phyloP scores from a whole-genome alignment of 2,797 vertebrate genomes.

The Halcyon badia region DNA sequence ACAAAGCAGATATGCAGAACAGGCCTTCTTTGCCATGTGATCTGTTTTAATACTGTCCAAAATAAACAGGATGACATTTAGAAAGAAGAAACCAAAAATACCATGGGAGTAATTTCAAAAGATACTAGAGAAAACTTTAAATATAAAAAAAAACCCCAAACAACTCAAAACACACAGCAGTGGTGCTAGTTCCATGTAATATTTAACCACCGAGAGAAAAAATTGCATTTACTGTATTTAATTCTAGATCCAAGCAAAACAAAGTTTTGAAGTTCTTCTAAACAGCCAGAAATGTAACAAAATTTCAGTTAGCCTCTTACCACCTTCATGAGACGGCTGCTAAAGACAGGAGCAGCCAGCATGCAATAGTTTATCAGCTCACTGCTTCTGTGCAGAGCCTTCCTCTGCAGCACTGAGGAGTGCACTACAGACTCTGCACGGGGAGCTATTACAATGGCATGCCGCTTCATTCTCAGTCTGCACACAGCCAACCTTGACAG shows the following conservation, averaged over 20 bases:
- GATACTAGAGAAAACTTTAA: not conserved
- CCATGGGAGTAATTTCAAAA: slow-evolving; percentile 22
- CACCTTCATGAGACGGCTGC: not conserved
- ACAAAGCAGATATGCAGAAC: not conserved
- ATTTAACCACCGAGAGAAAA: not conserved
- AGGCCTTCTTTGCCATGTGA: slow-evolving; percentile 8
- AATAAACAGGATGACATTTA: slow-evolving; percentile 62
- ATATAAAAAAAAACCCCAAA: not conserved
- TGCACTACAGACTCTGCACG: not conserved
- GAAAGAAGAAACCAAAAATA: slow-evolving; percentile 48
- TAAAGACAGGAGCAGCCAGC: not conserved
- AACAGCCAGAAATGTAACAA: not conserved
- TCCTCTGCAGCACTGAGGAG: not conserved
- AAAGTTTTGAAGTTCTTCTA: not conserved
- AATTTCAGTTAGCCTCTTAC: not conserved
- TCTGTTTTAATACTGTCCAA: slow-evolving; percentile 22
- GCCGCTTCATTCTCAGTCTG: slow-evolving; percentile 4
- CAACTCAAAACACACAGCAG: not conserved
- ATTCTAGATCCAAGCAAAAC: not conserved
- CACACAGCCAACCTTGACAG: not conserved
- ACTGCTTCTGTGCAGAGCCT: not conserved
- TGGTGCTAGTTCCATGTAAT: not conserved
- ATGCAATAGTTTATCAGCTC: not conserved
- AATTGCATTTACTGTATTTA: not conserved
- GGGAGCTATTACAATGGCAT: not conserved